Evolutionary conservation across 2,113 vertebrate genomes (phyloP), one percentile per base, ranked within the genome.

Genomic region (Turdus rufiventris): DNA sequence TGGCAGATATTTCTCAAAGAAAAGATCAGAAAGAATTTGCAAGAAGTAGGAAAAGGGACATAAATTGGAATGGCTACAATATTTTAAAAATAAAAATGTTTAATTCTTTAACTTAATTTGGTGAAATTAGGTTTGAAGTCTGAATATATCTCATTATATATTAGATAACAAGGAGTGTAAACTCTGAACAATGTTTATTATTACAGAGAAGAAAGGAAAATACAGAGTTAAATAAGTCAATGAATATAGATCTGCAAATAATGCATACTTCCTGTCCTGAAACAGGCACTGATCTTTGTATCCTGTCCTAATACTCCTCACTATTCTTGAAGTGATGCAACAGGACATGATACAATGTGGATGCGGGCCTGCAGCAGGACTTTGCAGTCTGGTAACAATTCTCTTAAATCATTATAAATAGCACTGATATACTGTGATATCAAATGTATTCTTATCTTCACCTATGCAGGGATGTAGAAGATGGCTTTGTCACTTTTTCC

Each of bases 281-380:
- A n/a, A n/a, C n/a, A n/a, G 54, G 68, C 21, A 12, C 14, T n/a
- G 43, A 60, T 51, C 72, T 47, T 67, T 0, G 0, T 10, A 40
- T 53, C 34, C 34, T 4, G 3, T 34, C 43, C 51, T 57, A 33
- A 6, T 10, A 42, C 15, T 63, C 11, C 8, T 50, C 18, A 16
- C 23, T 73, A 4, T 54, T 76, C 36, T 38, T 61, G 31, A 72
- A 51, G 57, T 6, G 2, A 51, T 28, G 14, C 40, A 91, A 28
- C 9, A 65, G 36, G 65, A 57, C 5, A 40, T 3, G 20, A 45
- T 34, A 42, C 12, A 68, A 86, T 89, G 80, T 14, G 5, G 13
- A 47, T 18, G 10, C 34, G 48, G 34, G 14, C 26, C 63, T 79
- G 40, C 48, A 75, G 91, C 13, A 56, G 33, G 43, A 71, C 25